Percentiles rank a stretch among this genome's conserved stretches.
Evolutionary conservation across 2,113 vertebrate species (phyloP).

Genomic region (Alaudala cheleensis): DNA sequence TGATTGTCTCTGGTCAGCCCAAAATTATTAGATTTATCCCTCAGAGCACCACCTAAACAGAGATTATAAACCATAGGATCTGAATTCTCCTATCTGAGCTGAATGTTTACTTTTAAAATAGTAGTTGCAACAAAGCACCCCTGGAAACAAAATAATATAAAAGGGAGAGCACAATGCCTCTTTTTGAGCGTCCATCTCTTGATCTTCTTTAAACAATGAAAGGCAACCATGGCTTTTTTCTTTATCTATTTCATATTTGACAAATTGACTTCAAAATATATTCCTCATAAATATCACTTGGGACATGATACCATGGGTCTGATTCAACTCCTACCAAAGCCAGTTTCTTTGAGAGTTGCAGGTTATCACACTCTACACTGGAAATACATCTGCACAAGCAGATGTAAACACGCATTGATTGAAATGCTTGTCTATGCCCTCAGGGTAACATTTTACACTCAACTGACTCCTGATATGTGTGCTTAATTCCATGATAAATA

Average conservation of each 20-base stretch:
- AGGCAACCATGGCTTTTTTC: background rate
- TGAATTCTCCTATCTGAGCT: background rate
- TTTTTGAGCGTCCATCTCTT: background rate
- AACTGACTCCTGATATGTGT: background rate
- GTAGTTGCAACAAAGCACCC: background rate
- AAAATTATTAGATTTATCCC: background rate
- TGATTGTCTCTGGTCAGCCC: background rate
- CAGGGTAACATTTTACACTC: background rate
- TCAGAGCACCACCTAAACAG: background rate
- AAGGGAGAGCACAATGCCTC: background rate
- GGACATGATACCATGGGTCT: background rate
- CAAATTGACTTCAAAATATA: background rate
- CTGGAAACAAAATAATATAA: background rate
- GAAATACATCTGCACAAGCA: background rate
- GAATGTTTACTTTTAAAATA: background rate
- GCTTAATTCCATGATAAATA: constrained; percentile 14
- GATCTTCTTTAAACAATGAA: background rate
- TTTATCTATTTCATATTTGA: background rate
- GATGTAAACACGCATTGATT: background rate
- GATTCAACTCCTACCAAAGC: background rate
- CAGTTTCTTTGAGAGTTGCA: background rate
- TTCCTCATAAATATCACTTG: background rate
- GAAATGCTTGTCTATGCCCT: background rate
- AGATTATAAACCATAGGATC: background rate
- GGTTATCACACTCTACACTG: background rate